A percentile compares a stretch with the other conserved stretches of the same genome.
phyloP scores from a whole-genome alignment of 2,113 vertebrate species.

The Tauraco erythrolophus region DNA sequence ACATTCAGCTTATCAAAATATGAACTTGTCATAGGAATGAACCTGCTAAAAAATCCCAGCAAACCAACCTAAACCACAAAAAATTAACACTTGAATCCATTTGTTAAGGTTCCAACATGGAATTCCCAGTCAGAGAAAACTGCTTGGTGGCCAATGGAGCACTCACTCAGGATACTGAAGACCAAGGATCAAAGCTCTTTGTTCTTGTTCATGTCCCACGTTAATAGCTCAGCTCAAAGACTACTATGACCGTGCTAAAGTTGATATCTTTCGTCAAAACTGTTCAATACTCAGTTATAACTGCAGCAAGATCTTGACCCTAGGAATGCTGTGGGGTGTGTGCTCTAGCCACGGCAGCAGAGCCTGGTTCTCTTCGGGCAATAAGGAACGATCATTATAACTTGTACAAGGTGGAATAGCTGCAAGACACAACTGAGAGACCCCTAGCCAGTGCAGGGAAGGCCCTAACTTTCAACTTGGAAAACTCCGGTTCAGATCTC shows the following conservation, averaged over 20 bases:
- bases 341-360: background rate
- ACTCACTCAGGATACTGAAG: background rate
- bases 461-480: background rate
- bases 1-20: background rate
- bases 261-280: background rate
- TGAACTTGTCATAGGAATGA: background rate
- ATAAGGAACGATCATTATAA: background rate
- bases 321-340: background rate
- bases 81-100: background rate
- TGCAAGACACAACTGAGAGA: background rate
- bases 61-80: background rate
- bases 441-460: background rate
- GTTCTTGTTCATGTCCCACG: background rate
- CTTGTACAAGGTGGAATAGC: background rate
- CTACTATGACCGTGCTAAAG: background rate
- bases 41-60: background rate
- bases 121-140: background rate
- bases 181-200: background rate
- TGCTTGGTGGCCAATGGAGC: fast-evolving
- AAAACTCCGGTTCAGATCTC: background rate
- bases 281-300: background rate
- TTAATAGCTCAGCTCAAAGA: background rate
- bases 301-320: background rate
- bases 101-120: background rate
- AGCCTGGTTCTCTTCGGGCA: background rate